Conservation (phyloP, 2,888 invertebrate genomes). For the Hofmannophila pseudospretella region DNA sequence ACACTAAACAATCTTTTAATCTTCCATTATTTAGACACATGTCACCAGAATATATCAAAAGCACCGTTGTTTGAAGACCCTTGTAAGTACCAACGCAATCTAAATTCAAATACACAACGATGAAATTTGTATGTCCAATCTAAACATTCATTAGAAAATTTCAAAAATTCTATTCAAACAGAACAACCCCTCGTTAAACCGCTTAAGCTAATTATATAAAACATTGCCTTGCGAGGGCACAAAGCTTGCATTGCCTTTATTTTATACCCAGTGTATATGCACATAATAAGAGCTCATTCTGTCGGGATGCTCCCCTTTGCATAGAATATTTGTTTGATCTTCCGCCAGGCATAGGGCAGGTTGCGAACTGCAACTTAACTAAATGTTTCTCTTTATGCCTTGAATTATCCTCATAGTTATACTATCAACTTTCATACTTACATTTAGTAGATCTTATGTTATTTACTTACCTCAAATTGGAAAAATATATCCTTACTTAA, state of each 20-base stretch:
- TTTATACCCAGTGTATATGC: constrained; percentile 51
- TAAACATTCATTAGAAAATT: constrained; percentile 70
- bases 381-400: constrained; percentile 7
- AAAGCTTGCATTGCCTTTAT: constrained; percentile 44
- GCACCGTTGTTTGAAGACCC: constrained; percentile 35
- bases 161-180: constrained; percentile 51
- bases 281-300: constrained; percentile 59
- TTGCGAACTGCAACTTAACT: constrained; percentile 23
- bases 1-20: constrained; percentile 27
- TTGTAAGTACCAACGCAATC: constrained; percentile 32
- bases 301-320: constrained; percentile 51
- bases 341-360: constrained; percentile 37
- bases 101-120: constrained; percentile 61
- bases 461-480: no score
- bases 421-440: no score
- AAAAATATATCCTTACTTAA: no score
- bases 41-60: constrained; percentile 47
- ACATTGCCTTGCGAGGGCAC: constrained; percentile 45
- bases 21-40: constrained; percentile 63
- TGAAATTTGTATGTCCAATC: constrained; percentile 63
- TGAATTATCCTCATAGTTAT: background rate
- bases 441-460: no score
- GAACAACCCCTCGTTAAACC: constrained; percentile 53
- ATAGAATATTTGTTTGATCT: constrained; percentile 71
- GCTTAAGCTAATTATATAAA: constrained; percentile 75